phyloP scores from a whole-genome alignment of 2,113 vertebrate genomes.

The Pseudorectes ferrugineus region DNA sequence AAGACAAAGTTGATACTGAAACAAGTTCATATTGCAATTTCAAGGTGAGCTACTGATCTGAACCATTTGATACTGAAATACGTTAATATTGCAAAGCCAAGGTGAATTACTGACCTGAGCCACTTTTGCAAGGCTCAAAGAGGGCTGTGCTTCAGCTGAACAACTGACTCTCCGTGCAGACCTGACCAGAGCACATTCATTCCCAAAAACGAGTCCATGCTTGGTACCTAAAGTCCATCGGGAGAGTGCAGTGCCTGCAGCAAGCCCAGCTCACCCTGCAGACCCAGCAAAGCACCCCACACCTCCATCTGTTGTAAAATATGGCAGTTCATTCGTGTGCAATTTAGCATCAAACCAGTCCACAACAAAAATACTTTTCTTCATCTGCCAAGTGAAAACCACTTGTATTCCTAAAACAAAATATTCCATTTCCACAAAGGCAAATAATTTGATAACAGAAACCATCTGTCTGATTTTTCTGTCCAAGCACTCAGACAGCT shows the following conservation, averaged over 20 bases:
- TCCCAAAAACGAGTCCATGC: accelerated
- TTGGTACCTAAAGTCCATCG: too few relatives aligned
- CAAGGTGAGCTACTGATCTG: background rate
- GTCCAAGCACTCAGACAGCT: background rate
- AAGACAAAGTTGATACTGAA: background rate
- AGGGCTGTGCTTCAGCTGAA: background rate
- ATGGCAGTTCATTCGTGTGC: background rate
- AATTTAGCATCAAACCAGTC: background rate
- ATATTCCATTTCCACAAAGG: background rate
- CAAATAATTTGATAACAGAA: background rate
- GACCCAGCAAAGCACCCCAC: background rate
- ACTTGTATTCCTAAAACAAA: background rate
- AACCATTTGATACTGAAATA: background rate
- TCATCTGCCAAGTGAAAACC: background rate
- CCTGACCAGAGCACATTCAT: background rate
- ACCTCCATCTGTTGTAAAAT: background rate
- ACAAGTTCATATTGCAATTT: background rate
- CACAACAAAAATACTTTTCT: background rate
- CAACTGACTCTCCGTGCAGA: accelerated
- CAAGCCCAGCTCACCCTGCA: background rate
- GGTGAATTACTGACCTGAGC: background rate
- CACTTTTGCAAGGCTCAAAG: background rate
- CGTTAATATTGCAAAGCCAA: background rate
- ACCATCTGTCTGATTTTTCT: background rate
- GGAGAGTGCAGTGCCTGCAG: accelerated